These are phyloP conservation scores for Leptosomus discolor DNA, from an alignment of 2,113 vertebrate species.

Conservation along the genomic window DNA sequence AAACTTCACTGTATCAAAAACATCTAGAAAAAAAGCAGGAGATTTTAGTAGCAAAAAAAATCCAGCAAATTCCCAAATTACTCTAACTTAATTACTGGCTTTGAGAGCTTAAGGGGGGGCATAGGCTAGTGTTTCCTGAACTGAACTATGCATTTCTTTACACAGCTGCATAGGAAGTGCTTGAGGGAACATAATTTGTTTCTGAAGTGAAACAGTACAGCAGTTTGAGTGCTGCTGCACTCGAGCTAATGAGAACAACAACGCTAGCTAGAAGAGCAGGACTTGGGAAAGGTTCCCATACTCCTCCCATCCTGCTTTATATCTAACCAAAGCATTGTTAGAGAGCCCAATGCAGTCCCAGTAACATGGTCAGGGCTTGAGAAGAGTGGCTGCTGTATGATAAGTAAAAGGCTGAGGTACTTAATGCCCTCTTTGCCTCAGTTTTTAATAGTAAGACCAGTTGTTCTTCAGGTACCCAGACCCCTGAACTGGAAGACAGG, in stretches of 20 bases:
- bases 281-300: neutral
- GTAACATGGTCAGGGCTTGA: neutral
- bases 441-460: neutral
- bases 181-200: neutral
- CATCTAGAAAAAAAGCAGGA: neutral
- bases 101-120: neutral
- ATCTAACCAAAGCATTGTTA: neutral
- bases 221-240: fast-evolving
- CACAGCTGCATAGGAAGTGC: neutral
- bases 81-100: neutral
- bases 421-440: neutral
- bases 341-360: neutral
- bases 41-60: neutral
- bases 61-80: neutral
- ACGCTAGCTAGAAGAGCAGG: neutral
- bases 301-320: neutral
- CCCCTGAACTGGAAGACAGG: neutral
- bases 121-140: neutral
- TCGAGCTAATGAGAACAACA: neutral
- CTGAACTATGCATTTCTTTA: neutral
- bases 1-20: neutral
- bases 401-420: neutral
- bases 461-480: neutral
- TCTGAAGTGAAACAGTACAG: neutral
- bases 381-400: neutral